phyloP scores from a whole-genome alignment of 2,113 vertebrate genomes.

The Pituophis catenifer region DNA sequence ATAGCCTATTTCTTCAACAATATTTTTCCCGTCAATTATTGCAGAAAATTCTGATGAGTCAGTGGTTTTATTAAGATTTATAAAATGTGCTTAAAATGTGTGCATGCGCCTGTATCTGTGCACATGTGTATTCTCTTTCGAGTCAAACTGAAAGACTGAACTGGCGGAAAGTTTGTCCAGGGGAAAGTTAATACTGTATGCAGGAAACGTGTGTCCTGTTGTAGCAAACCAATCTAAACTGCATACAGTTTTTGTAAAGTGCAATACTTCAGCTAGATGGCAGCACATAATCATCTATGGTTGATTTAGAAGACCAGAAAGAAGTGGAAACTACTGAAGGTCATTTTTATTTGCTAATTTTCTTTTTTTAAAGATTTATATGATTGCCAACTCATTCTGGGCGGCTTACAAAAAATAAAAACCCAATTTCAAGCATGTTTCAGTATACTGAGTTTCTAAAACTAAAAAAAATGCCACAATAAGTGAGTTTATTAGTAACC shows the following conservation, averaged over 20 bases:
- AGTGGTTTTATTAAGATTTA: neutral
- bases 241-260: neutral
- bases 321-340: neutral
- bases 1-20: neutral
- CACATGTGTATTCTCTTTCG: neutral
- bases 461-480: neutral
- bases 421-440: neutral
- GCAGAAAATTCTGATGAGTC: neutral
- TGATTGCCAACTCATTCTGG: neutral
- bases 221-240: neutral
- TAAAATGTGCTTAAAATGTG: neutral
- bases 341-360: neutral
- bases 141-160: neutral
- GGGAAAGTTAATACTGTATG: neutral
- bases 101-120: neutral
- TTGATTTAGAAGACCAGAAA: neutral
- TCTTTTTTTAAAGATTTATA: neutral
- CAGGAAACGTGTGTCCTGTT: neutral
- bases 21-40: neutral
- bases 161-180: neutral
- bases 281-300: neutral
- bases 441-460: neutral
- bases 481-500: neutral
- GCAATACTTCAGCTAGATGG: neutral
- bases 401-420: neutral